Evolutionary conservation across 1,140 invertebrate species (phyloP).

Genomic region (Chelonus insularis): DNA sequence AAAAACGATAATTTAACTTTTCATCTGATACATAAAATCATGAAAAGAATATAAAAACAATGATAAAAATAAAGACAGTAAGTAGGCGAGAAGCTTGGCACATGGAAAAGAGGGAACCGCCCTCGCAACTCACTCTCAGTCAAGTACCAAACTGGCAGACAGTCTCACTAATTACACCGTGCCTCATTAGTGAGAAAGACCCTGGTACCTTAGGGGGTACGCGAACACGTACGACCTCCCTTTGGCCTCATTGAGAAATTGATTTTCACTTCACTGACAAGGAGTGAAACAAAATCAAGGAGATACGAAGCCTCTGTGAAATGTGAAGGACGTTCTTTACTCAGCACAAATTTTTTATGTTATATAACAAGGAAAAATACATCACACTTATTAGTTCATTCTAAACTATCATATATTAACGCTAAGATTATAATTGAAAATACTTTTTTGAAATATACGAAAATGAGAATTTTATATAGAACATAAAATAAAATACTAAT

Average conservation of each 20-base stretch:
- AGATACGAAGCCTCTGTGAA: slow-evolving; percentile 11
- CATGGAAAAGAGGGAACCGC: slow-evolving; percentile 1
- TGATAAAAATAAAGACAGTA: background rate
- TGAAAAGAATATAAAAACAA: background rate
- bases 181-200: slow-evolving; percentile 57
- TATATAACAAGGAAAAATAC: background rate
- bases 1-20: no score
- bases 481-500: background rate
- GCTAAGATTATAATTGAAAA: no score
- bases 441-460: no score
- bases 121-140: slow-evolving; percentile 3
- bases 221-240: slow-evolving; percentile 42
- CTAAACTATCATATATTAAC: no score
- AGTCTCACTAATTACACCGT: slow-evolving; percentile 60
- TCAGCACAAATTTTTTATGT: slow-evolving; percentile 1
- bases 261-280: slow-evolving; percentile 32
- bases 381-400: background rate
- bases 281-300: slow-evolving; percentile 22
- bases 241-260: slow-evolving; percentile 31
- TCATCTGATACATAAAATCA: no score
- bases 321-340: slow-evolving; percentile 3
- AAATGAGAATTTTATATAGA: no score
- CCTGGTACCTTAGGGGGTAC: slow-evolving; percentile 32
- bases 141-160: slow-evolving; percentile 39
- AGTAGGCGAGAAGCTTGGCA: slow-evolving; percentile 4